Evolutionary conservation across 2,797 vertebrate genomes (phyloP).

Genomic region (Buphagus erythrorhynchus): DNA sequence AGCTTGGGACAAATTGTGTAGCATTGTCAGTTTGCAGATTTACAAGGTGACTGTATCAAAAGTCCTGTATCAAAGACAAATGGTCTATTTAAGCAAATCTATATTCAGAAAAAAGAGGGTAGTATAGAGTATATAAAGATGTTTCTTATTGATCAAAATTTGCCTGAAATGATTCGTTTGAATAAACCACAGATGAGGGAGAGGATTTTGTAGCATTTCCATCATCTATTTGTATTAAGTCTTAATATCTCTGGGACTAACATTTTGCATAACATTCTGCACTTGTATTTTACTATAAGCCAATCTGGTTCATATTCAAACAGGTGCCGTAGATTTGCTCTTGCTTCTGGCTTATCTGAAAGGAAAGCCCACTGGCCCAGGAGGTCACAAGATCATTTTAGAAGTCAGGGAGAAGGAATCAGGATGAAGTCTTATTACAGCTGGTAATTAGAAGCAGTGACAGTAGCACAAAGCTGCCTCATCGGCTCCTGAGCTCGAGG

Average conservation of each 20-base stretch:
- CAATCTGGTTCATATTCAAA: background rate
- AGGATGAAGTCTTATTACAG: conserved; percentile 5
- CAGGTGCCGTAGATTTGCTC: background rate
- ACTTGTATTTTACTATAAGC: background rate
- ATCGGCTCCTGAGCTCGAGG: background rate
- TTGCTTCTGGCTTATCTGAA: background rate
- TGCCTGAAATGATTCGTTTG: background rate
- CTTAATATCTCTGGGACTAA: background rate
- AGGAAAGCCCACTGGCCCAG: background rate
- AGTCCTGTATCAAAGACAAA: conserved; percentile 9
- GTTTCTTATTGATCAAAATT: background rate
- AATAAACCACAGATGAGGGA: background rate
- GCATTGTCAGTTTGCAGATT: background rate
- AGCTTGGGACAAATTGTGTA: background rate
- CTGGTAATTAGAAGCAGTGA: conserved; percentile 40
- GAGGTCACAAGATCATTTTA: background rate
- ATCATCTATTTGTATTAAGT: background rate
- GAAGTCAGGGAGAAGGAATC: background rate
- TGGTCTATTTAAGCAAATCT: background rate
- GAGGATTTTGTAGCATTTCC: background rate
- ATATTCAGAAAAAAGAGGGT: background rate
- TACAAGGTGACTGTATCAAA: background rate
- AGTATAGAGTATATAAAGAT: background rate
- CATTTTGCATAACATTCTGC: background rate
- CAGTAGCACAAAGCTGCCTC: conserved; percentile 21